Base-by-base conservation (phyloP, 2,113 vertebrate species). In the Agapornis roseicollis region DNA sequence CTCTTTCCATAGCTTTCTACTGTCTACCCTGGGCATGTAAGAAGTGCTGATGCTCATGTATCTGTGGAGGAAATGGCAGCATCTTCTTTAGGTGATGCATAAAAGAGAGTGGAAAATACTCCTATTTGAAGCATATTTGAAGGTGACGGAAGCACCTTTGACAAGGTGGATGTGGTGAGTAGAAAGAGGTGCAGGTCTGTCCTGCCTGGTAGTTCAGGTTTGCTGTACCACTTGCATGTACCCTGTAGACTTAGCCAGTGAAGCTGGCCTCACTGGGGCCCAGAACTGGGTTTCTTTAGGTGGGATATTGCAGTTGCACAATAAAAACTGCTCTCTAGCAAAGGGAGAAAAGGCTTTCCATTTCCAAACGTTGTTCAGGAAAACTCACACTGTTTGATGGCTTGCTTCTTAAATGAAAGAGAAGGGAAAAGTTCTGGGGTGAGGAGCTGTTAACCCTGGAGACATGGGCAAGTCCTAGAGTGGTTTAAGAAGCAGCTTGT, bases 401-500 rank as follows among this genome's bases (percentile, higher is more conserved):
- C 39, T 72, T 61, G 55, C 33, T 68, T 76, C 16, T 2, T 1
- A 77, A 61, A 7, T 55, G 41, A 55, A 74, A 64, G 39, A 8
- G 25, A 63, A 65, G 17, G 49, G 29, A 19, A 27, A 24, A 2
- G 3, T 47, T 23, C 16, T 22, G 28, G 56, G 8, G 6, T 18
- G 33, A 76, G 29, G 8, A 61, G 58, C 63, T 50, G 7, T 66
- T 65, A 46, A 52, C 31, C 13, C 49, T 50, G 8, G 44, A 23
- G 8, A 25, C 9, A 1, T 1, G 14, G 31, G 17, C 7, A 39
- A 7, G 33, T 6, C 29, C 18, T 6, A 3, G 41, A 5, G 18
- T 56, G 53, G 16, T 6, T 60, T 86, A 22, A 16, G 42, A 25
- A 63, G 31, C 25, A 63, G 28, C 5, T 11, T 69, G 22, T 56